Conservation (phyloP, 2,888 invertebrate species). For the Elgonia sp. region DNA sequence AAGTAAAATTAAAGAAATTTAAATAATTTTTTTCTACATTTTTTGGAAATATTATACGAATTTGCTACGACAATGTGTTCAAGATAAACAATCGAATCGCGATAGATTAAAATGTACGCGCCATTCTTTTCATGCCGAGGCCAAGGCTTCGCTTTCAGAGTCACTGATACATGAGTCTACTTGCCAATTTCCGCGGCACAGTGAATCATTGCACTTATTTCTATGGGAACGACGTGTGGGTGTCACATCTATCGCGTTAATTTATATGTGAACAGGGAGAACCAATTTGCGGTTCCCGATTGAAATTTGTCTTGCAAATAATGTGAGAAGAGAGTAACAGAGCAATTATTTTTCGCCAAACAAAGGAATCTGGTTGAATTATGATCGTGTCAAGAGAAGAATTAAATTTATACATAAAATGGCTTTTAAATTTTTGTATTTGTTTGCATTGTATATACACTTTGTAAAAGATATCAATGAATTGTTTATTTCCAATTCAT, state of each 20-base stretch:
- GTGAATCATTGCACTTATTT: constrained; percentile 64
- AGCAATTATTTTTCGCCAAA: constrained; percentile 29
- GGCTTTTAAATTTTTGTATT: too few relatives aligned
- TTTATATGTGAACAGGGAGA: constrained; percentile 37
- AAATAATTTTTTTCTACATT: too few relatives aligned
- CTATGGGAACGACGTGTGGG: constrained; percentile 55
- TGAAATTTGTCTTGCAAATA: constrained; percentile 49
- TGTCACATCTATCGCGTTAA: constrained; percentile 48
- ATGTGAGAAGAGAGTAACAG: neutral
- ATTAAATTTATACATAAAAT: constrained; percentile 1
- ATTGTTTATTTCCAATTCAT: too few relatives aligned
- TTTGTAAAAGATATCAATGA: neutral
- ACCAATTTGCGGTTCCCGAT: constrained; percentile 38
- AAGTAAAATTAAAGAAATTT: too few relatives aligned
- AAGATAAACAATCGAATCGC: constrained; percentile 29
- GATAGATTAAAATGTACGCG: constrained; percentile 17
- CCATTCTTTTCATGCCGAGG: constrained; percentile 64
- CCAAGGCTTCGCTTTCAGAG: constrained; percentile 74
- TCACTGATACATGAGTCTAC: constrained; percentile 34
- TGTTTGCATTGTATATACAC: neutral
- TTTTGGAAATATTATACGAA: neutral
- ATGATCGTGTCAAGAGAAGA: neutral
- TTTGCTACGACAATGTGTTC: neutral
- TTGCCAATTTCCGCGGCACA: constrained; percentile 45
- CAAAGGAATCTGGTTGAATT: constrained; percentile 14